Percentiles rank a stretch among this genome's conserved stretches.
Conservation (phyloP, 1,140 invertebrate species). For the Bactericera cockerelli region DNA sequence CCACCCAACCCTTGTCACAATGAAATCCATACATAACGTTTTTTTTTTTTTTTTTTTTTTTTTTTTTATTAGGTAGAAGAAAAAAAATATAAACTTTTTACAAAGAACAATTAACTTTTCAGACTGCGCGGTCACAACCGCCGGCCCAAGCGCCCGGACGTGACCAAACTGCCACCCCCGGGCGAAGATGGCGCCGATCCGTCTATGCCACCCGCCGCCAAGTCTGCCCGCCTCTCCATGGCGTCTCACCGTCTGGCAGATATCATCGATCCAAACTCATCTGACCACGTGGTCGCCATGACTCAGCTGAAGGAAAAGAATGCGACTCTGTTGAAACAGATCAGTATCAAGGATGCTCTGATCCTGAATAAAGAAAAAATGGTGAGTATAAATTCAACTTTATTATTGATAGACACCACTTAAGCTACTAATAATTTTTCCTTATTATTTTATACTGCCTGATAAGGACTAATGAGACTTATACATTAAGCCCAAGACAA, state of each 20-base stretch:
- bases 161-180: constrained; percentile 40
- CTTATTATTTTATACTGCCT: too few species aligned
- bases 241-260: constrained; percentile 24
- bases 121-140: constrained; percentile 19
- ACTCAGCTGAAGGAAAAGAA: constrained; percentile 89
- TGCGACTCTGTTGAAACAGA: constrained; percentile 76
- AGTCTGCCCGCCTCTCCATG: constrained; percentile 31
- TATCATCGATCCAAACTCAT: constrained; percentile 62
- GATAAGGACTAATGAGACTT: too few species aligned
- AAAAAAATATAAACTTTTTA: too few species aligned
- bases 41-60: too few species aligned
- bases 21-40: too few species aligned
- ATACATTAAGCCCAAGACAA: too few species aligned
- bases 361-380: constrained; percentile 79
- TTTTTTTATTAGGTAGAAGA: too few species aligned
- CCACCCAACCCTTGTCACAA: too few species aligned
- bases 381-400: constrained; percentile 45
- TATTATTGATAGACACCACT: too few species aligned
- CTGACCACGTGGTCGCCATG: constrained; percentile 85
- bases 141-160: constrained; percentile 32
- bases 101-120: too few species aligned
- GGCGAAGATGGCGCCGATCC: constrained; percentile 10
- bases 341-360: constrained; percentile 68
- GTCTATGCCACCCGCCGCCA: constrained; percentile 28
- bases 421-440: too few species aligned